Evolutionary conservation across 2,113 vertebrate species (phyloP).

Genomic region (Tonatia bakeri): DNA sequence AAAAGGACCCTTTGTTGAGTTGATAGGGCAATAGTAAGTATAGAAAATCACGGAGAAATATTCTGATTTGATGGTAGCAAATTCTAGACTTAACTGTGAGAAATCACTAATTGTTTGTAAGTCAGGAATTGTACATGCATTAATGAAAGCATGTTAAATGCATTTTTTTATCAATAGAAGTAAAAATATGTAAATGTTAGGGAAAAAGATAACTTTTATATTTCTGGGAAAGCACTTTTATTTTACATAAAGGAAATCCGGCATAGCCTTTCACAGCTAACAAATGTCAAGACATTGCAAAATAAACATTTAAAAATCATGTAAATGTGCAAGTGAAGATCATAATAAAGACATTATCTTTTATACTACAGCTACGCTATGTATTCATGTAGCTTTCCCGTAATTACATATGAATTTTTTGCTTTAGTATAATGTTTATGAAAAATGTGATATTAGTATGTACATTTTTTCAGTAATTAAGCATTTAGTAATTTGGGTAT

Average conservation of each 20-base stretch:
- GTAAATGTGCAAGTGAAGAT: not conserved
- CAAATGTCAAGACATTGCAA: slow-evolving; percentile 73
- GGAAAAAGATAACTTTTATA: not conserved
- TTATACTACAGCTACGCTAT: not conserved
- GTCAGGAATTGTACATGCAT: not conserved
- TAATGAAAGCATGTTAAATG: not conserved
- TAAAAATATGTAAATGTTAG: not conserved
- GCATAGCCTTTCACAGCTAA: slow-evolving; percentile 60
- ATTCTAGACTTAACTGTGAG: not conserved
- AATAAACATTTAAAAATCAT: slow-evolving; percentile 70
- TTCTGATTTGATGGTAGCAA: not conserved
- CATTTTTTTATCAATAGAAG: not conserved
- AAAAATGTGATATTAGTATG: not conserved
- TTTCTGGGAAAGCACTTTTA: slow-evolving; percentile 57
- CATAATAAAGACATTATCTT: not conserved
- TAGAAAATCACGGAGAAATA: not conserved
- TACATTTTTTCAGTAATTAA: not conserved
- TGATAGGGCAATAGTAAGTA: not conserved
- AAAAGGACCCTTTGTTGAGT: not conserved
- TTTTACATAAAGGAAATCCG: slow-evolving; percentile 45
- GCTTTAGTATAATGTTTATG: not conserved
- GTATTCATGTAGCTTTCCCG: not conserved
- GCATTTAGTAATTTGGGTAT: not conserved
- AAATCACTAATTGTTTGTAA: not conserved
- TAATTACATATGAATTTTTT: not conserved